phyloP scores from a whole-genome alignment of 2,797 vertebrate genomes.

The Jordanella pulchra region DNA sequence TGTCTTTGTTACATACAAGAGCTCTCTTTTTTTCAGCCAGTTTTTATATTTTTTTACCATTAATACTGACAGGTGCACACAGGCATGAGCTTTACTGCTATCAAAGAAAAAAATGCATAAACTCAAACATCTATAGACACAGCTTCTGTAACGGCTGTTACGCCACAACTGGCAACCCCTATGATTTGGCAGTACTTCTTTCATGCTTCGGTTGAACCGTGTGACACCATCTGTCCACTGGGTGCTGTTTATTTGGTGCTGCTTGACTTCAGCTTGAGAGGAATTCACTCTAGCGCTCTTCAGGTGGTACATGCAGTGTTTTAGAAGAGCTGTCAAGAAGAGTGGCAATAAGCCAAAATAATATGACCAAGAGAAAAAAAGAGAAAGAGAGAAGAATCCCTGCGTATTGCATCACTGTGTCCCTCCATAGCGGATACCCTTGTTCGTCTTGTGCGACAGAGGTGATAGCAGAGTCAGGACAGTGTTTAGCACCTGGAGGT shows the following conservation, averaged over 20 bases:
- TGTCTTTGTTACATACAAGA: constrained; percentile 41
- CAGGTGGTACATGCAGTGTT: constrained; percentile 55
- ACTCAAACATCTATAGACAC: background rate
- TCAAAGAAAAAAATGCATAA: constrained; percentile 6
- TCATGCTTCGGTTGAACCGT: constrained; percentile 49
- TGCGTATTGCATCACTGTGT: constrained; percentile 19
- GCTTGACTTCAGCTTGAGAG: constrained; percentile 71
- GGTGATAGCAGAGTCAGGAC: constrained; percentile 48
- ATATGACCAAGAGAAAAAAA: constrained; percentile 22
- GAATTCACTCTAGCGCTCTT: constrained; percentile 61
- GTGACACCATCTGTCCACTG: constrained; percentile 73
- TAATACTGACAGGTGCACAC: constrained; percentile 18
- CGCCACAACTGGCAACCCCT: constrained; percentile 60
- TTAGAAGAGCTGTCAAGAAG: constrained; percentile 60
- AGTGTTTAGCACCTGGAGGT: constrained; percentile 66
- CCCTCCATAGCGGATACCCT: constrained; percentile 30
- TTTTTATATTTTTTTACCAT: too few species aligned
- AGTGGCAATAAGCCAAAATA: constrained; percentile 51
- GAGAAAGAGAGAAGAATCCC: constrained; percentile 9
- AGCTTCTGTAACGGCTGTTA: constrained; percentile 32
- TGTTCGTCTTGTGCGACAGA: constrained; percentile 56
- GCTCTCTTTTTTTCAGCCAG: constrained; percentile 21
- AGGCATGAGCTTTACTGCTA: background rate
- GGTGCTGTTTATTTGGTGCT: constrained; percentile 67
- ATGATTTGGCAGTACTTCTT: constrained; percentile 51